phyloP scores from a whole-genome alignment of 2,888 invertebrate species.

The Lithophane semibrunnea region DNA sequence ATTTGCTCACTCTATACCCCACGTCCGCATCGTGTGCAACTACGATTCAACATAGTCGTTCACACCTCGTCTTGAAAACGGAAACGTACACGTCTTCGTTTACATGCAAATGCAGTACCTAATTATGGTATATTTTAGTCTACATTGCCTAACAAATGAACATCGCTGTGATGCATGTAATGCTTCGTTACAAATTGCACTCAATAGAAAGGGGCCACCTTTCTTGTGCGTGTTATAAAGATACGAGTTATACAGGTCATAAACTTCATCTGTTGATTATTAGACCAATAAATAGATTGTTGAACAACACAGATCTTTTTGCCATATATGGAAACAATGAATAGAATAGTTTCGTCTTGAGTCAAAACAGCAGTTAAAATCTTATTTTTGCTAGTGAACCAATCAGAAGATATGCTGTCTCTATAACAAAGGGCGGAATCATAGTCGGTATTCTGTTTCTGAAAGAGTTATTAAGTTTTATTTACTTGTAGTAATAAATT shows the following conservation, averaged over 20 bases:
- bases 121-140: conserved; percentile 35
- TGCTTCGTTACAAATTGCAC: conserved; percentile 1
- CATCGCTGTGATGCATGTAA: background rate
- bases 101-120: conserved; percentile 40
- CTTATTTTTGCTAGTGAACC: too few species aligned
- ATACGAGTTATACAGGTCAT: background rate
- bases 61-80: conserved; percentile 35
- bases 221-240: background rate
- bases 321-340: too few species aligned
- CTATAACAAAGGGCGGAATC: too few species aligned
- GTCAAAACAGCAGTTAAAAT: too few species aligned
- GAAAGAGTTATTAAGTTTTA: too few species aligned
- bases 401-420: too few species aligned
- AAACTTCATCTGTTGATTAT: conserved; percentile 5
- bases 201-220: background rate
- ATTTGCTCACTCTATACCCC: conserved; percentile 26
- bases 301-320: background rate
- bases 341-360: too few species aligned
- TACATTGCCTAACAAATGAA: conserved; percentile 25
- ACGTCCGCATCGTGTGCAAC: conserved; percentile 35
- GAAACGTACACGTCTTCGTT: conserved; percentile 38
- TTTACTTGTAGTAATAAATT: too few species aligned
- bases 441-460: too few species aligned
- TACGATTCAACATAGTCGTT: conserved; percentile 19
- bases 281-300: background rate